Percentiles rank a stretch among this genome's conserved stretches.
Evolutionary conservation across 2,888 invertebrate species (phyloP).

Genomic region (Vannuccia rotundouncinata): DNA sequence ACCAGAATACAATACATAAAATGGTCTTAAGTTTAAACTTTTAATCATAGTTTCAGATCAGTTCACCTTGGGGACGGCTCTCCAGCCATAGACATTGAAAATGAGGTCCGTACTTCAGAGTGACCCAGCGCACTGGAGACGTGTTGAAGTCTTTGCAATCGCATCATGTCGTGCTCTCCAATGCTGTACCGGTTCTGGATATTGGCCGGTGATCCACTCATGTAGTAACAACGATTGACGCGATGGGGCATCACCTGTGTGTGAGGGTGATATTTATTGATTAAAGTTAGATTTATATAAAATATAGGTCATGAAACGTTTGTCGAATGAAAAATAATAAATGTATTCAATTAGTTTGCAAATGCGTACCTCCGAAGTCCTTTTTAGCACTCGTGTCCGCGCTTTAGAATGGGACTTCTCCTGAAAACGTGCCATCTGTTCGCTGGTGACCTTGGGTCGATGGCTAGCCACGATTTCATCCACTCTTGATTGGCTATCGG

Average conservation of each 20-base stretch:
- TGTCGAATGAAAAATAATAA: background rate
- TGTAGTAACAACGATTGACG: slow-evolving; percentile 40
- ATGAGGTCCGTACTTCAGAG: background rate
- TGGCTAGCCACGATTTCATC: slow-evolving; percentile 1
- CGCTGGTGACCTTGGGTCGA: slow-evolving; percentile 20
- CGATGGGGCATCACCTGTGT: slow-evolving; percentile 38
- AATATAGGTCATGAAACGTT: background rate
- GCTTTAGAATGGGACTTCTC: slow-evolving; percentile 21
- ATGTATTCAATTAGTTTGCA: background rate
- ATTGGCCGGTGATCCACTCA: slow-evolving; percentile 37
- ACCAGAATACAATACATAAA: too few relatives aligned
- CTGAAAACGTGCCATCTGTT: slow-evolving; percentile 29
- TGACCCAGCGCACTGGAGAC: background rate
- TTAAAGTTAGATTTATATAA: background rate
- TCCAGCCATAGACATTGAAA: background rate
- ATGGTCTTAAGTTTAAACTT: too few relatives aligned
- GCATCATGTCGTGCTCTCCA: slow-evolving; percentile 31
- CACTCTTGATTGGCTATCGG: background rate
- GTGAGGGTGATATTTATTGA: background rate
- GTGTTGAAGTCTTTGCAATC: slow-evolving; percentile 5
- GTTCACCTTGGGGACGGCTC: background rate
- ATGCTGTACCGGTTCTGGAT: slow-evolving; percentile 25
- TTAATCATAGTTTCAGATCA: too few relatives aligned
- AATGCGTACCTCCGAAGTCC: slow-evolving; percentile 29
- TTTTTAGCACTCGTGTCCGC: slow-evolving; percentile 11